Evolutionary conservation across 2,888 invertebrate species (phyloP).

Genomic region (Seladonia tumulorum): DNA sequence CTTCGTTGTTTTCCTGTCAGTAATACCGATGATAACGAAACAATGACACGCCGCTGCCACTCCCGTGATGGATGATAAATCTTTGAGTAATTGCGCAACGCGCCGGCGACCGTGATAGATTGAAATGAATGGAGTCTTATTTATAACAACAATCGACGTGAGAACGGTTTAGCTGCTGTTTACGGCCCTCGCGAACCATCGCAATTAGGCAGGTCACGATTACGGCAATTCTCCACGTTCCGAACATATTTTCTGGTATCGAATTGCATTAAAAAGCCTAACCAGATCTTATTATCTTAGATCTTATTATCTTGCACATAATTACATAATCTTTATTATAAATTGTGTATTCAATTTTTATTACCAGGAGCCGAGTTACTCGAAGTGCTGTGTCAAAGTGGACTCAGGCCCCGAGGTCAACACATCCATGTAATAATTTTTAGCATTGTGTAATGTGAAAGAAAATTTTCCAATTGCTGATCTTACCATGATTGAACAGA

Average conservation of each 20-base stretch:
- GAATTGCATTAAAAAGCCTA: neutral
- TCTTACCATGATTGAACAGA: neutral
- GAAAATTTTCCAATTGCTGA: neutral
- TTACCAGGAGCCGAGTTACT: too few relatives aligned
- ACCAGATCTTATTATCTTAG: neutral
- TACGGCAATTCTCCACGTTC: neutral
- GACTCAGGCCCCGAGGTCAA: neutral
- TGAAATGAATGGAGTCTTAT: constrained; percentile 30
- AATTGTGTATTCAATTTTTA: neutral
- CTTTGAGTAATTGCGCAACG: constrained; percentile 39
- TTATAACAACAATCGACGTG: constrained; percentile 11
- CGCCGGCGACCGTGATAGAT: constrained; percentile 34
- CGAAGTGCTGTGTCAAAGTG: neutral
- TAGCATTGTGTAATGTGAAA: neutral
- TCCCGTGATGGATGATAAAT: constrained; percentile 39
- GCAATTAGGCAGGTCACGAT: neutral
- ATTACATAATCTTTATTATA: too few relatives aligned
- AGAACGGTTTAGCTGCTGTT: neutral
- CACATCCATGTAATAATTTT: neutral
- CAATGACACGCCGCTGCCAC: constrained; percentile 9
- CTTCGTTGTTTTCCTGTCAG: neutral
- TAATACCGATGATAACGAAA: constrained; percentile 25
- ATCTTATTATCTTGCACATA: too few relatives aligned
- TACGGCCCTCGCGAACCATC: neutral
- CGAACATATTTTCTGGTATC: neutral